These are phyloP conservation scores for Pterostichus madidus DNA, from an alignment of 2,888 invertebrate genomes.

Conservation along the genomic window DNA sequence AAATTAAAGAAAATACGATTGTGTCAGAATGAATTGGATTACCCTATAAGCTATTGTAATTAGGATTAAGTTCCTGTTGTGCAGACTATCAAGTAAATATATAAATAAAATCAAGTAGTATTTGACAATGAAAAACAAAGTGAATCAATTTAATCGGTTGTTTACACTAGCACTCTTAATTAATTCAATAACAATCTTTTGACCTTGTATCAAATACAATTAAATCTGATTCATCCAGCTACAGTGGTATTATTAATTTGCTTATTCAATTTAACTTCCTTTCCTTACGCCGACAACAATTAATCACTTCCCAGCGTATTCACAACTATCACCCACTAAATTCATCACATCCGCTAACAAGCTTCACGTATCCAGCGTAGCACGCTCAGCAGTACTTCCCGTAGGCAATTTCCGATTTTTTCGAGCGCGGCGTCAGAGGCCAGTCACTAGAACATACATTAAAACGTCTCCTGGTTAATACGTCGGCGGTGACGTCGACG, in stretches of 20 bases:
- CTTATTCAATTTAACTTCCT: conserved; percentile 10
- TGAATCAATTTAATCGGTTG: too few species aligned
- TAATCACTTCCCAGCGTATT: conserved; percentile 46
- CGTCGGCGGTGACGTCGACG: not conserved
- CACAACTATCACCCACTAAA: conserved; percentile 15
- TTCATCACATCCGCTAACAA: conserved; percentile 50
- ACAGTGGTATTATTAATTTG: conserved; percentile 22
- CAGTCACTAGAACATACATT: conserved; percentile 26
- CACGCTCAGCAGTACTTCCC: not conserved
- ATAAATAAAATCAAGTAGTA: too few species aligned
- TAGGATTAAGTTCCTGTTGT: too few species aligned
- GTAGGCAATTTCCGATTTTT: conserved; percentile 51
- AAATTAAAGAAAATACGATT: too few species aligned
- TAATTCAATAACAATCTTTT: too few species aligned
- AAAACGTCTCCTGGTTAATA: conserved; percentile 26
- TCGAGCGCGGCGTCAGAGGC: conserved; percentile 5
- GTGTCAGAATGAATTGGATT: too few species aligned
- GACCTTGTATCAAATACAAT: too few species aligned
- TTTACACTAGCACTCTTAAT: too few species aligned
- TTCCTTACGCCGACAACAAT: conserved; percentile 2
- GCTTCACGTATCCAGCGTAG: conserved; percentile 4
- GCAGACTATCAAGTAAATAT: too few species aligned
- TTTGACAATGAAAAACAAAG: too few species aligned
- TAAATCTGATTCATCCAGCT: not conserved
- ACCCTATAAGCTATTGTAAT: too few species aligned